These are phyloP conservation scores for Nomada flava DNA, from an alignment of 2,888 invertebrate species.

Conservation along the genomic window DNA sequence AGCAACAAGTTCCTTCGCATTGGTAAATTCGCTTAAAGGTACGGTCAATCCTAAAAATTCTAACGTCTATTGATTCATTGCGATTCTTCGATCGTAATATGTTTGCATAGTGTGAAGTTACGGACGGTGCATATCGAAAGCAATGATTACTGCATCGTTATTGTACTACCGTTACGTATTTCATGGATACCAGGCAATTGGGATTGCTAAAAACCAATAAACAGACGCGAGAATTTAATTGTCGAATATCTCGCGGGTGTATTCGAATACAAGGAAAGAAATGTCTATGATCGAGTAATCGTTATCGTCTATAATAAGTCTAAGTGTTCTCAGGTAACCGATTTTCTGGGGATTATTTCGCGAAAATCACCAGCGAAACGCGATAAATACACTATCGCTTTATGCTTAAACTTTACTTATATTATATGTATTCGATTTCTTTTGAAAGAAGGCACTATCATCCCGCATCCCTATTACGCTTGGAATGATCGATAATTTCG, in stretches of 20 bases:
- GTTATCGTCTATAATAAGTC: constrained; percentile 67
- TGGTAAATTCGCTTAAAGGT: constrained; percentile 56
- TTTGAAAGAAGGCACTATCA: constrained; percentile 51
- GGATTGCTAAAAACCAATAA: constrained; percentile 25
- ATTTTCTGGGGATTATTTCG: constrained; percentile 55
- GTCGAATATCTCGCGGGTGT: neutral
- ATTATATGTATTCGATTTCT: constrained; percentile 9
- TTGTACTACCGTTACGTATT: constrained; percentile 17
- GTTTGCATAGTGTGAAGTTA: constrained; percentile 9
- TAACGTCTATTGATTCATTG: constrained; percentile 24
- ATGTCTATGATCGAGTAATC: constrained; percentile 30
- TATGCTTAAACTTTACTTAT: constrained; percentile 20
- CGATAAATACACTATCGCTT: constrained; percentile 25
- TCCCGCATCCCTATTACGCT: constrained; percentile 30
- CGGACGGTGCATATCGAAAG: neutral
- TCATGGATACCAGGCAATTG: constrained; percentile 12
- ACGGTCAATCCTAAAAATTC: constrained; percentile 52
- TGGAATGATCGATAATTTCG: constrained; percentile 32
- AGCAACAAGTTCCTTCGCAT: constrained; percentile 11
- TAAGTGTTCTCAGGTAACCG: constrained; percentile 68
- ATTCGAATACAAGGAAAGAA: neutral
- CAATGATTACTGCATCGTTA: neutral
- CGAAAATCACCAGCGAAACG: constrained; percentile 49
- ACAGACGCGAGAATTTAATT: neutral
- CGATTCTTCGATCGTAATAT: constrained; percentile 22